Percentiles rank a stretch among this genome's conserved stretches.
These are phyloP conservation scores for Trichopoda pennipes DNA, from an alignment of 2,888 invertebrate genomes.

Conservation along the genomic window DNA sequence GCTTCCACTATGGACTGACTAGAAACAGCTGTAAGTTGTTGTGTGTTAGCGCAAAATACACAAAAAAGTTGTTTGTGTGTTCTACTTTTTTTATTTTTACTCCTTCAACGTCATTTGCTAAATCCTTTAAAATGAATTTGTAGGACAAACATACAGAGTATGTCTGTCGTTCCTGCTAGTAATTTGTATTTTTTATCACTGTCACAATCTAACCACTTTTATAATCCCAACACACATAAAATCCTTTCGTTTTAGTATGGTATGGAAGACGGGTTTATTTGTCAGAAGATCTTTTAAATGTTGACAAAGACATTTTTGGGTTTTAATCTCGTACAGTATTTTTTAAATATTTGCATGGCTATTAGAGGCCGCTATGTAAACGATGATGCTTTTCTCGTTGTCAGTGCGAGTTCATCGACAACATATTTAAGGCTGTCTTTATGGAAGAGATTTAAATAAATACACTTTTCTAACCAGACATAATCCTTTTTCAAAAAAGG, in stretches of 20 bases:
- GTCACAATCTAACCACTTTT: conserved; percentile 63
- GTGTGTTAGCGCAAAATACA: conserved; percentile 14
- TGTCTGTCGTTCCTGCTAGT: background rate
- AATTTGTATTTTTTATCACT: conserved; percentile 58
- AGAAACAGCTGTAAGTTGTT: conserved; percentile 56
- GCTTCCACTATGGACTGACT: conserved; percentile 46
- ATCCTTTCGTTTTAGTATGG: conserved; percentile 55
- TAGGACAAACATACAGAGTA: conserved; percentile 8
- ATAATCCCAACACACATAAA: conserved; percentile 47
- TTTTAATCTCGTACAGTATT: conserved; percentile 69
- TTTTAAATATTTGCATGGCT: conserved; percentile 76
- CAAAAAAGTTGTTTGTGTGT: conserved; percentile 10
- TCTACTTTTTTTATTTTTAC: conserved; percentile 7
- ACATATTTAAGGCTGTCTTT: conserved; percentile 40
- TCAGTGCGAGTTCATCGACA: conserved; percentile 5
- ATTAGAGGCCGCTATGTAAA: conserved; percentile 70
- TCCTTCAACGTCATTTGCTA: background rate
- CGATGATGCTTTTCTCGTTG: conserved; percentile 34
- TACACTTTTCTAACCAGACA: conserved; percentile 34
- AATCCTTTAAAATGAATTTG: background rate
- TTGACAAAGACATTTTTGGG: conserved; percentile 63
- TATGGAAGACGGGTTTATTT: conserved; percentile 24
- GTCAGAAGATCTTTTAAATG: conserved; percentile 39
- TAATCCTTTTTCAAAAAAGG: conserved; percentile 62
- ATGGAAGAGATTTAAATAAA: conserved; percentile 56